Evolutionary conservation across 2,797 vertebrate species (phyloP).

Genomic region (Bryconaethiops microstoma): DNA sequence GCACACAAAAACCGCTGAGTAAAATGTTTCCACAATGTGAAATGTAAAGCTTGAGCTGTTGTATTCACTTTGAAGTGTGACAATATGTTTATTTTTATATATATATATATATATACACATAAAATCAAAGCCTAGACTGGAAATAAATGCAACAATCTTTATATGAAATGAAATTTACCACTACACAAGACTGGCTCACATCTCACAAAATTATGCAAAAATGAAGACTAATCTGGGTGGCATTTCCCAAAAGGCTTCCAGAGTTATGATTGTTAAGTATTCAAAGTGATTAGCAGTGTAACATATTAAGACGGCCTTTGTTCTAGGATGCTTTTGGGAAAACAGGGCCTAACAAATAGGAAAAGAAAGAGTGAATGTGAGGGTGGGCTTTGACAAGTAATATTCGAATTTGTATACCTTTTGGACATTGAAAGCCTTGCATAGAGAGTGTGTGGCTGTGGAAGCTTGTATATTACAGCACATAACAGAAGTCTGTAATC

Average conservation of each 20-base stretch:
- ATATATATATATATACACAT: no score
- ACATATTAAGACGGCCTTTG: background rate
- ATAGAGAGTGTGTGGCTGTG: constrained; percentile 1
- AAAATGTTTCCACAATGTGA: no score
- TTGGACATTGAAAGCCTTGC: constrained; percentile 34
- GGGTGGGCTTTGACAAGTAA: constrained; percentile 4
- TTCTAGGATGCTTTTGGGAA: constrained; percentile 9
- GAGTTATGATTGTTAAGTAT: constrained; percentile 2
- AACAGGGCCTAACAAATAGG: background rate
- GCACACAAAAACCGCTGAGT: background rate
- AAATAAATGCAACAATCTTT: background rate
- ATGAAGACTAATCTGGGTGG: background rate
- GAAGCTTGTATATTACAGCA: constrained; percentile 33
- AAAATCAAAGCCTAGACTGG: background rate
- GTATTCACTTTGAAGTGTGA: background rate
- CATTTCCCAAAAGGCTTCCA: constrained; percentile 4
- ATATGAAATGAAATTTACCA: background rate
- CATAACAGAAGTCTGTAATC: constrained; percentile 28
- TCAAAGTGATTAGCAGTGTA: constrained; percentile 13
- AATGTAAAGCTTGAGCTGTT: background rate
- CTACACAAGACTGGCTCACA: background rate
- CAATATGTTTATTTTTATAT: no score
- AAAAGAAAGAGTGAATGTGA: background rate
- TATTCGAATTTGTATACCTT: constrained; percentile 10
- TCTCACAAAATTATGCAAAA: background rate